These are phyloP conservation scores for Carpatolechia fugitivella DNA, from an alignment of 2,888 invertebrate genomes.

Conservation along the genomic window DNA sequence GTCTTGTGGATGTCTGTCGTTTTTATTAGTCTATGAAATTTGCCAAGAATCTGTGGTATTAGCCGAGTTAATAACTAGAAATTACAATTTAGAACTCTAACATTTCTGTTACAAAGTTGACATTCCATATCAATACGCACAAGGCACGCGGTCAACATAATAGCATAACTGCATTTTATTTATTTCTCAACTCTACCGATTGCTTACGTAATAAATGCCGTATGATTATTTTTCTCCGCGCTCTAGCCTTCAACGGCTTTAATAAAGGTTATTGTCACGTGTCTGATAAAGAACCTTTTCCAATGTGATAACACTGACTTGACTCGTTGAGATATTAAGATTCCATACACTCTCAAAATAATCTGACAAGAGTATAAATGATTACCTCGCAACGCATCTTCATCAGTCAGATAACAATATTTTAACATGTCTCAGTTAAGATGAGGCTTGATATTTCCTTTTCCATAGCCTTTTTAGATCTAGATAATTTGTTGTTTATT, in stretches of 20 bases:
- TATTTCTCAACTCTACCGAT: not conserved
- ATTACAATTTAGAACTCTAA: too few relatives aligned
- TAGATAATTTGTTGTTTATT: too few relatives aligned
- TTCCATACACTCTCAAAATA: not conserved
- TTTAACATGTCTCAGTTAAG: too few relatives aligned
- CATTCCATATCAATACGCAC: not conserved
- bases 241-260: not conserved
- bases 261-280: slow-evolving; percentile 2
- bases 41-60: too few relatives aligned
- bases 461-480: too few relatives aligned
- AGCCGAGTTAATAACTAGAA: too few relatives aligned
- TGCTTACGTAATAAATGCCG: not conserved
- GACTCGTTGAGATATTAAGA: not conserved
- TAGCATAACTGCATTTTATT: not conserved
- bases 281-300: not conserved
- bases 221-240: not conserved
- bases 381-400: too few relatives aligned
- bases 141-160: not conserved
- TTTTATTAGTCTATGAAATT: too few relatives aligned
- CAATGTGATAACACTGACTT: not conserved
- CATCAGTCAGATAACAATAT: not conserved
- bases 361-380: slow-evolving; percentile 1
- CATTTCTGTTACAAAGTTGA: too few relatives aligned
- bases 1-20: too few relatives aligned
- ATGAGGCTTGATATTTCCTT: too few relatives aligned